A percentile compares a stretch with the other conserved stretches of the same genome.
Evolutionary conservation across 1,140 invertebrate species (phyloP).

Genomic region (Drosophila obscura): DNA sequence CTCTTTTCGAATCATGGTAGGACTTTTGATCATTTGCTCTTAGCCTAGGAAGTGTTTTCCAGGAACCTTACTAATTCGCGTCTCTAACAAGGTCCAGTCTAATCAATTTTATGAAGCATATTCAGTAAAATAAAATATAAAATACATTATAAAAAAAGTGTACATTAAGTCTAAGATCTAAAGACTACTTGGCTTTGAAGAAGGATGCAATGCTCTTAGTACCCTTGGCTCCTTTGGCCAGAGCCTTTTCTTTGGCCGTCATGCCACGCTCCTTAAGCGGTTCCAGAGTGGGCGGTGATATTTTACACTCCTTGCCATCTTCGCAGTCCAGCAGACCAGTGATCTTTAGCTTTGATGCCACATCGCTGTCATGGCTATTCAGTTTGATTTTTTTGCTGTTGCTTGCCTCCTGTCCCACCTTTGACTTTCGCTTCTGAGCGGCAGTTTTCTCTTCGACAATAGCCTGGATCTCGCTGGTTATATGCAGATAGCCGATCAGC

Average conservation of each 20-base stretch:
- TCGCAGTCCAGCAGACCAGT: constrained; percentile 63
- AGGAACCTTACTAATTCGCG: too few relatives aligned
- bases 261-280: constrained; percentile 84
- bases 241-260: constrained; percentile 88
- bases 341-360: constrained; percentile 39
- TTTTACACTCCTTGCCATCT: constrained; percentile 33
- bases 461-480: constrained; percentile 73
- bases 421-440: constrained; percentile 72
- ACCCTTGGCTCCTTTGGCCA: constrained; percentile 89
- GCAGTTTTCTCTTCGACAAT: constrained; percentile 58
- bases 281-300: constrained; percentile 18
- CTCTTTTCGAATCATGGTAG: too few relatives aligned
- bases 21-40: too few relatives aligned
- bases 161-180: background rate
- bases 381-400: constrained; percentile 74
- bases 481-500: constrained; percentile 55
- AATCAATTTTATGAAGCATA: too few relatives aligned
- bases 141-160: background rate
- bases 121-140: background rate
- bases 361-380: constrained; percentile 30
- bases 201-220: constrained; percentile 90
- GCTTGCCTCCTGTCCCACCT: constrained; percentile 34
- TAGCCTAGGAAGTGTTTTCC: too few relatives aligned
- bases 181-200: constrained; percentile 85
- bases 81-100: too few relatives aligned